Conservation (phyloP, 2,888 invertebrate species). For the Liposcelis brunnea region DNA sequence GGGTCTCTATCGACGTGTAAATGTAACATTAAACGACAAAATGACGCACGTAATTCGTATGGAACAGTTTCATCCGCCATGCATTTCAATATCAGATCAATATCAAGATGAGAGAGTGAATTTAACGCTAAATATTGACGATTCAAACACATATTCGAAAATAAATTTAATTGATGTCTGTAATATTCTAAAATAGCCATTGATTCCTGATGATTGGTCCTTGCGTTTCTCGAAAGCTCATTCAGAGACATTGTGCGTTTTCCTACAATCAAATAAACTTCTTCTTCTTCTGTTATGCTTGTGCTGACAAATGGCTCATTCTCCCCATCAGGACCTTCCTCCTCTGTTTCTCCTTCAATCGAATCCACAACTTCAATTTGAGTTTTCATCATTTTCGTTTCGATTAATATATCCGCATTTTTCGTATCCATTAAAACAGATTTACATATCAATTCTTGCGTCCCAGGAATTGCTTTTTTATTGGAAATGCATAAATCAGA, state of each 20-base stretch:
- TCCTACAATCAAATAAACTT: conserved; percentile 17
- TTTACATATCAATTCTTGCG: conserved; percentile 97
- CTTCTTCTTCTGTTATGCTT: conserved; percentile 13
- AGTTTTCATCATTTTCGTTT: too few species aligned
- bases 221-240: conserved; percentile 58
- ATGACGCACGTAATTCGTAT: conserved; percentile 89
- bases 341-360: conserved; percentile 30
- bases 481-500: conserved; percentile 97
- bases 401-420: conserved; percentile 90
- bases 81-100: conserved; percentile 92
- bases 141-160: conserved; percentile 98
- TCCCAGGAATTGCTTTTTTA: conserved; percentile 90
- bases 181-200: conserved; percentile 84
- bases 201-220: conserved; percentile 45
- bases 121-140: conserved; percentile 87
- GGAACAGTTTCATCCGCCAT: conserved; percentile 90
- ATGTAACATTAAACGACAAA: conserved; percentile 94
- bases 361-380: conserved; percentile 44
- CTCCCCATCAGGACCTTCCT: conserved; percentile 26
- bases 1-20: conserved; percentile 97
- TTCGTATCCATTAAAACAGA: conserved; percentile 85
- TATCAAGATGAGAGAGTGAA: conserved; percentile 79
- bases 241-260: conserved; percentile 41
- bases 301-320: conserved; percentile 20
- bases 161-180: conserved; percentile 90